Base-by-base conservation (phyloP, 2,888 invertebrate species). In the Formica aserva region DNA sequence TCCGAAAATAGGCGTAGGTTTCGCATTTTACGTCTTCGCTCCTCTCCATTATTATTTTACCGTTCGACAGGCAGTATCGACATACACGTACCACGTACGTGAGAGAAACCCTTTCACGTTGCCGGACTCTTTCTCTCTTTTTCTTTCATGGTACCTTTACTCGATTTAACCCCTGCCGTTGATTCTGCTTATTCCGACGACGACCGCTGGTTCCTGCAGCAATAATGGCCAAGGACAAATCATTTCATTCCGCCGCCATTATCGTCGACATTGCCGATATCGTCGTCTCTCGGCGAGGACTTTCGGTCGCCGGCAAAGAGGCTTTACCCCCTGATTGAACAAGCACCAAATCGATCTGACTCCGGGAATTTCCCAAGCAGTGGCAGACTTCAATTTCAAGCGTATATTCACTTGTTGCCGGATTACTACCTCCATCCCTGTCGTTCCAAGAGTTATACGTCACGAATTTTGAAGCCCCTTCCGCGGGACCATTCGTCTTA, bases 11-110 rank as follows among this genome's bases (percentile, higher is more conserved):
- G 32, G 45, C 63, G 48, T 48, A 55, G 67, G 69, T 71, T 60
- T 83, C 74, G 69, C 83, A 32, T 75, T 72, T 78, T 85, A 85
- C 81, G 85, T 89, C 86, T 85, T 78, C 86, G 78, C 85, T 83
- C 75, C 86, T 77, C 84, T 82, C 91, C 91, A 91, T 92, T 93
- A 93, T 93, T 93, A 93, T 93, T 93, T 92, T 90, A 93, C 89
- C 88, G 91, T 89, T 89, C 90, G 89, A 90, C 88, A 86, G 84
- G 77, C 84, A 86, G 88, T 90, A 92, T 91, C 90, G 92, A 91
- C 91, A 88, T 90, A 91, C 93, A 92, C 93, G 93, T 92, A 89
- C 86, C 71, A 38, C 71, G 91, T 91, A 93, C 93, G 92, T 89
- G 91, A 87, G 87, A 87, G 89, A 88, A 92, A 92, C 89, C 90